Percentiles rank a stretch among this genome's conserved stretches.
Evolutionary conservation across 2,797 vertebrate species (phyloP).

Genomic region (Thalassophryne amazonica): DNA sequence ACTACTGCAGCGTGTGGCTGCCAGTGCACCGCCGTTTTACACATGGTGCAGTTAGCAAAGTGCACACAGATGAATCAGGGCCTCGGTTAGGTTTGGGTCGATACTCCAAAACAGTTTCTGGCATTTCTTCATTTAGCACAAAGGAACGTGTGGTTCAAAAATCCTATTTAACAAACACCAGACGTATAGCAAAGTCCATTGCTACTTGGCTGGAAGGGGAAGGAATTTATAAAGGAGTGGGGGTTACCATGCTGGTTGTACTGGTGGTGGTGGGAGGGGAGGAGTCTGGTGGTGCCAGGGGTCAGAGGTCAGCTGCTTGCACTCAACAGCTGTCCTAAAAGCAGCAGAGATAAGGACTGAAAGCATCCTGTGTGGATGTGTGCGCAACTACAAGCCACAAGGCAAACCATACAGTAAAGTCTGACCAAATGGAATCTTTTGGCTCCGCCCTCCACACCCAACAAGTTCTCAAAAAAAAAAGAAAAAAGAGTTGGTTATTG

Average conservation of each 20-base stretch:
- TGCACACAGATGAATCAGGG: neutral
- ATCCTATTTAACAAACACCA: constrained; percentile 44
- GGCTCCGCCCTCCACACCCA: constrained; percentile 14
- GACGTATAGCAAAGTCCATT: constrained; percentile 54
- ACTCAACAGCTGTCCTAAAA: constrained; percentile 87
- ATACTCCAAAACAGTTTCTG: neutral
- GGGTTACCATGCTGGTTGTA: constrained; percentile 59
- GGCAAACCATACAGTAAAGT: constrained; percentile 80
- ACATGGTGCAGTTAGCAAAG: constrained; percentile 6
- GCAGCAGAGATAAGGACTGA: constrained; percentile 84
- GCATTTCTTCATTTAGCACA: neutral
- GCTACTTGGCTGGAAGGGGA: constrained; percentile 50
- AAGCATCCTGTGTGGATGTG: constrained; percentile 86
- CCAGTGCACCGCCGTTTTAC: constrained; percentile 6
- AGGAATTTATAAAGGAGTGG: constrained; percentile 79
- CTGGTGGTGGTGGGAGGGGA: constrained; percentile 57
- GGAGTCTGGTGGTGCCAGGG: constrained; percentile 59
- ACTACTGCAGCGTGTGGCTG: constrained; percentile 16
- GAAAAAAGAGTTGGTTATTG: constrained; percentile 51
- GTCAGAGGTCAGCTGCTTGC: constrained; percentile 86
- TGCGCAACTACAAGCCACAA: constrained; percentile 64
- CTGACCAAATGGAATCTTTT: constrained; percentile 55
- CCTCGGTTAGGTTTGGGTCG: neutral
- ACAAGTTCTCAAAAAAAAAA: constrained; percentile 40
- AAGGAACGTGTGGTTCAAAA: constrained; percentile 17